These are phyloP conservation scores for Bombus picipes DNA, from an alignment of 1,140 invertebrate genomes.

Conservation along the genomic window DNA sequence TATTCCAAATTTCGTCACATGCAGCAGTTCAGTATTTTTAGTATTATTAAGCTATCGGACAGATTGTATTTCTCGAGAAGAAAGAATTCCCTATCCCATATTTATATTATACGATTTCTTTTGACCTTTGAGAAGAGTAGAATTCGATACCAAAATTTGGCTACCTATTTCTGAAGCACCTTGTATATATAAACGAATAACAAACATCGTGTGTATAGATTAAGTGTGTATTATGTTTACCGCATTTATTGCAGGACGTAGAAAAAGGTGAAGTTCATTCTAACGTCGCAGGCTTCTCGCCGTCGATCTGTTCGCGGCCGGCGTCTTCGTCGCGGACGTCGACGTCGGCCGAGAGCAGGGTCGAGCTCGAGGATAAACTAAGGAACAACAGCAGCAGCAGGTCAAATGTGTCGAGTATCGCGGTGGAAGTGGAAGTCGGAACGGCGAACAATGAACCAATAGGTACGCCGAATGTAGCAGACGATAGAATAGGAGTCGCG, in stretches of 20 bases:
- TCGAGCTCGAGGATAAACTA: conserved; percentile 34
- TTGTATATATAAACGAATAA: not conserved
- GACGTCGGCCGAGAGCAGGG: conserved; percentile 48
- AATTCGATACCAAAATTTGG: too few species aligned
- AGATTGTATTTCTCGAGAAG: too few species aligned
- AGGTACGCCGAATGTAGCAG: conserved; percentile 24
- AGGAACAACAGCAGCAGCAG: not conserved
- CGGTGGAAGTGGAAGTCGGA: conserved; percentile 39
- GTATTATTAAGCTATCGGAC: too few species aligned
- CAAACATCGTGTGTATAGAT: too few species aligned
- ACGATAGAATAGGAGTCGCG: not conserved
- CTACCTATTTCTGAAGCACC: too few species aligned
- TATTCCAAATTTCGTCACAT: too few species aligned
- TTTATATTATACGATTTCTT: too few species aligned
- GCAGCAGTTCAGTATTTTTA: too few species aligned
- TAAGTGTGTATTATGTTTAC: not conserved
- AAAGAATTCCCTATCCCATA: too few species aligned
- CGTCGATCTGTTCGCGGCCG: conserved; percentile 40
- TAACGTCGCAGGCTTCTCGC: conserved; percentile 29
- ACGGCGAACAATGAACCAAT: conserved; percentile 50
- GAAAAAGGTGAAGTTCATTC: conserved; percentile 73
- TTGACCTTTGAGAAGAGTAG: too few species aligned
- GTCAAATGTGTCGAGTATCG: conserved; percentile 18
- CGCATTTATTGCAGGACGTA: conserved; percentile 73
- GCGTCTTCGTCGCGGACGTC: conserved; percentile 51